Evolutionary conservation across 2,113 vertebrate species (phyloP).

Genomic region (Chlorocebus sabaeus): DNA sequence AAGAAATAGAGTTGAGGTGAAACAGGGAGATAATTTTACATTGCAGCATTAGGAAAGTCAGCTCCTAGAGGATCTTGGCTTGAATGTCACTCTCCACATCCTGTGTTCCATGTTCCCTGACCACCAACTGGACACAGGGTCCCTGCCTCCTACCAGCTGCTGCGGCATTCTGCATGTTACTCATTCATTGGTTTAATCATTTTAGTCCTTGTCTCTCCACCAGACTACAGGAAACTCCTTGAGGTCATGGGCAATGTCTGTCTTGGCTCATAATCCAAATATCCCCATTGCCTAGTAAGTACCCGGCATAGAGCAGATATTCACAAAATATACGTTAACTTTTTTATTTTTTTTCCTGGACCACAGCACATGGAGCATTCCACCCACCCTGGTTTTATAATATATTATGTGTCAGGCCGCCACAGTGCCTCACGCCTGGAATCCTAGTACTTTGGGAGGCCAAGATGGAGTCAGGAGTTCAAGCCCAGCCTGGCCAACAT

Average conservation of each 20-base stretch:
- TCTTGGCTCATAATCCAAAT: not conserved
- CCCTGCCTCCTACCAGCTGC: not conserved
- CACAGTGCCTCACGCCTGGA: no score
- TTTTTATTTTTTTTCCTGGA: not conserved
- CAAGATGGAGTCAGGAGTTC: no score
- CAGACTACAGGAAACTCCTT: not conserved
- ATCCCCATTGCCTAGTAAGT: not conserved
- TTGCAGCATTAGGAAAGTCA: not conserved
- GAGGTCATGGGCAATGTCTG: not conserved
- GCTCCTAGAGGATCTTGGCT: not conserved
- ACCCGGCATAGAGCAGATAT: no score
- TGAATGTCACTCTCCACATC: not conserved
- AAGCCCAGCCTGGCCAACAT: no score
- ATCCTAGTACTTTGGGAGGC: no score
- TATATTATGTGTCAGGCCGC: not conserved
- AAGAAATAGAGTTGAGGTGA: not conserved
- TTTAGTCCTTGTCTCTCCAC: not conserved
- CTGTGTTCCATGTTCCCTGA: not conserved
- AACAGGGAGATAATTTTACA: fast-evolving
- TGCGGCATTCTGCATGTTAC: fast-evolving
- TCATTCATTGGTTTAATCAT: not conserved
- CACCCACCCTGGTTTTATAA: not conserved
- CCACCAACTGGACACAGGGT: fast-evolving
- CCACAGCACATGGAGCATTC: not conserved
- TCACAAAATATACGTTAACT: not conserved